Conservation (phyloP, 2,113 vertebrate genomes). For the Terrapene triunguis region DNA sequence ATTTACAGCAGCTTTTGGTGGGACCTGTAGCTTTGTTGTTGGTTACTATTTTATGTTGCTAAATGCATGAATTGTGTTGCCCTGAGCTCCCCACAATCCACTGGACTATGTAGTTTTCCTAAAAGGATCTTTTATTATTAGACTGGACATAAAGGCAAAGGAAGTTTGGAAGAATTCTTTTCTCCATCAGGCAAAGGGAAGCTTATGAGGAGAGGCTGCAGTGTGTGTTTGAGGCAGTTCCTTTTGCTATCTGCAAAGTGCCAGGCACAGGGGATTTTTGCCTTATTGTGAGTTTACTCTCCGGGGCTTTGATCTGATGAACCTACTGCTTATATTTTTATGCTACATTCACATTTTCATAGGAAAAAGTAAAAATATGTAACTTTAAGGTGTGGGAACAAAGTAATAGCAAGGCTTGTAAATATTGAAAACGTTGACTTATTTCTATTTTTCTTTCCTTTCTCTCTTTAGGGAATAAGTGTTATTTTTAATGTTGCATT, state of each 20-base stretch:
- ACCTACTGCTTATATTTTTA: neutral
- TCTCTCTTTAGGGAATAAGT: slow-evolving; percentile 92
- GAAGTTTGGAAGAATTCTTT: neutral
- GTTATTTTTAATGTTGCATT: slow-evolving; percentile 98
- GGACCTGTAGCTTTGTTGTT: neutral
- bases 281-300: neutral
- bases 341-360: neutral
- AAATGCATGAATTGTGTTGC: neutral
- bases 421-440: slow-evolving; percentile 36
- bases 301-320: neutral
- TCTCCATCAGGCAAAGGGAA: neutral
- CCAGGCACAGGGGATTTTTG: neutral
- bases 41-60: neutral
- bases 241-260: neutral
- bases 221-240: neutral
- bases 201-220: neutral
- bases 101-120: neutral
- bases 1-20: neutral
- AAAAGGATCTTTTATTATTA: neutral
- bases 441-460: slow-evolving; percentile 63
- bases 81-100: neutral
- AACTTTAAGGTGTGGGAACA: neutral
- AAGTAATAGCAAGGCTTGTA: neutral
- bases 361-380: neutral
- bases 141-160: neutral